Evolutionary conservation across 2,888 invertebrate species (phyloP).

Genomic region (Latheticus oryzae): DNA sequence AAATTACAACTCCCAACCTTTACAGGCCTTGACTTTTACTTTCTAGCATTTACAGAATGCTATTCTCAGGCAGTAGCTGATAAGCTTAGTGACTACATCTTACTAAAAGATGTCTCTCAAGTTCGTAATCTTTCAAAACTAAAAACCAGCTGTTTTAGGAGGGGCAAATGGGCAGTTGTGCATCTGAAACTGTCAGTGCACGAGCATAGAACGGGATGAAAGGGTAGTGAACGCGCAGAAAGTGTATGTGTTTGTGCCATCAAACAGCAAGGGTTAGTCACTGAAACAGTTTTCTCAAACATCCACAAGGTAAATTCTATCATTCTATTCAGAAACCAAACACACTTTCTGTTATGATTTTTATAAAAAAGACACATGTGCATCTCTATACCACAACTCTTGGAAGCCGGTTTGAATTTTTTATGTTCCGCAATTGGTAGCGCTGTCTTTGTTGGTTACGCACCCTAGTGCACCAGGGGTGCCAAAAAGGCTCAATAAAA

Average conservation of each 20-base stretch:
- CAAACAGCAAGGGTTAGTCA: constrained; percentile 42
- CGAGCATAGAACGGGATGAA: constrained; percentile 51
- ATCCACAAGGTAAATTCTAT: constrained; percentile 48
- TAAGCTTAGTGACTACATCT: no score
- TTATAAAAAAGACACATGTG: constrained; percentile 45
- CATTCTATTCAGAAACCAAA: constrained; percentile 43
- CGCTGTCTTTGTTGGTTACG: constrained; percentile 31
- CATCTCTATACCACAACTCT: constrained; percentile 35
- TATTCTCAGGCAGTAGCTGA: no score
- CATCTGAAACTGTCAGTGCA: constrained; percentile 50
- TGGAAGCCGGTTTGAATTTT: constrained; percentile 46
- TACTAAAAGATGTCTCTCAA: constrained; percentile 38
- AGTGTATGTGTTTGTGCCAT: constrained; percentile 47
- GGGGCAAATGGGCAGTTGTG: constrained; percentile 51
- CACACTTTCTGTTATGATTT: constrained; percentile 52
- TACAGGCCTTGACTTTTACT: no score
- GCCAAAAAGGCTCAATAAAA: no score
- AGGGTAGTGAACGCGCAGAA: constrained; percentile 50
- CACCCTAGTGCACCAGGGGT: no score
- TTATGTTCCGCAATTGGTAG: constrained; percentile 33
- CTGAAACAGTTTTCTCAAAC: constrained; percentile 39
- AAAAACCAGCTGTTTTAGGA: constrained; percentile 57
- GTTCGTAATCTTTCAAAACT: constrained; percentile 20
- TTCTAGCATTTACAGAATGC: no score
- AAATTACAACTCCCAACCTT: no score